Conservation (phyloP, 2,113 vertebrate genomes). For the Halichoeres trimaculatus region DNA sequence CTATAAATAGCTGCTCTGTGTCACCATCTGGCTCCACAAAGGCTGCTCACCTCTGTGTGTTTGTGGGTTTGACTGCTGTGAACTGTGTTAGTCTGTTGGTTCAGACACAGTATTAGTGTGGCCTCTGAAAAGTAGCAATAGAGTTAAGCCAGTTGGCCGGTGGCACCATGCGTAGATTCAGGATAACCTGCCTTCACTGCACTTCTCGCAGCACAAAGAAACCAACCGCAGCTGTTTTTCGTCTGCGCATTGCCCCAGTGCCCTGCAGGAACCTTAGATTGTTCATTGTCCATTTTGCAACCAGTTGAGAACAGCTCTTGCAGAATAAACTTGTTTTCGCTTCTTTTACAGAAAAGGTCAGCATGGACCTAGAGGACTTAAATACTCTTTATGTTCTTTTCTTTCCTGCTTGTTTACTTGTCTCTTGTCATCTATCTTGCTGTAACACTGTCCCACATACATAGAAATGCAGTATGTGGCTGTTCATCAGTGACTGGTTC, state of each 20-base stretch:
- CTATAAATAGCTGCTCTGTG: conserved; percentile 68
- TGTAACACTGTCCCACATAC: too few relatives aligned
- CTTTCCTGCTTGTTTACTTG: too few relatives aligned
- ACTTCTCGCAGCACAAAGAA: conserved; percentile 1
- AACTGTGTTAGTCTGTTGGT: conserved; percentile 65
- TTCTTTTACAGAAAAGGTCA: conserved; percentile 31
- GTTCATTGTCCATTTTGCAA: conserved; percentile 27
- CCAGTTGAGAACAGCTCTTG: neutral
- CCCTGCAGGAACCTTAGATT: conserved; percentile 30
- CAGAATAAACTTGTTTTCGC: conserved; percentile 19
- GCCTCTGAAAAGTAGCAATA: conserved; percentile 59
- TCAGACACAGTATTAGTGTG: conserved; percentile 46
- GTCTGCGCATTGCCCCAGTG: neutral
- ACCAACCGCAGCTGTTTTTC: neutral
- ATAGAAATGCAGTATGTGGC: too few relatives aligned
- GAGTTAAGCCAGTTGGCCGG: conserved; percentile 53
- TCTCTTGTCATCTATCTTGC: neutral
- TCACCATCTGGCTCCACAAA: conserved; percentile 74
- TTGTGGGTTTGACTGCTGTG: conserved; percentile 64
- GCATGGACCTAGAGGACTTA: neutral
- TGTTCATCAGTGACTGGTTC: too few relatives aligned
- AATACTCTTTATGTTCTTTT: neutral
- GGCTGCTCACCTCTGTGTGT: conserved; percentile 68
- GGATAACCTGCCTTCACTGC: conserved; percentile 29
- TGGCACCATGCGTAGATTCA: conserved; percentile 27